Percentiles rank a stretch among this genome's conserved stretches.
Evolutionary conservation across 2,888 invertebrate species (phyloP).

Genomic region (Trissolcus japonicus): DNA sequence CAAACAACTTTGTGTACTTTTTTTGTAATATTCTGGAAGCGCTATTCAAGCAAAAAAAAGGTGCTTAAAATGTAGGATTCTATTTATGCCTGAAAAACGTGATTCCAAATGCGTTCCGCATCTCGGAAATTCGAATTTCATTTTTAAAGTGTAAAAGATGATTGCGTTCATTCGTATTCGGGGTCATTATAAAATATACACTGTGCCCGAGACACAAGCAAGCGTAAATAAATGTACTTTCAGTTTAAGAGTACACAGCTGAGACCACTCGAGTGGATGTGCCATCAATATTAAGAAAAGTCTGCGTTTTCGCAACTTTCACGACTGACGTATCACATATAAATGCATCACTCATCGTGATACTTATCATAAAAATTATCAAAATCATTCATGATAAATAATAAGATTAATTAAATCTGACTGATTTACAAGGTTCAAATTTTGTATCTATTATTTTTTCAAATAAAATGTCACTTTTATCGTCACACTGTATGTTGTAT

Average conservation of each 20-base stretch:
- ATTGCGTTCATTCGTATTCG: slow-evolving; percentile 17
- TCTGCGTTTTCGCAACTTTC: slow-evolving; percentile 30
- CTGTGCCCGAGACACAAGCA: slow-evolving; percentile 17
- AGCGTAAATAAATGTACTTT: slow-evolving; percentile 39
- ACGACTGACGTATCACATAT: slow-evolving; percentile 30
- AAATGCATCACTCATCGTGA: slow-evolving; percentile 11
- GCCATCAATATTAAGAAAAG: slow-evolving; percentile 40
- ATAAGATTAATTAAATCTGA: neutral
- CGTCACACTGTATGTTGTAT: too few relatives aligned
- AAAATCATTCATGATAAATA: too few relatives aligned
- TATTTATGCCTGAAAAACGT: too few relatives aligned
- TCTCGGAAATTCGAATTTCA: slow-evolving; percentile 24
- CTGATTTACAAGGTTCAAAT: neutral
- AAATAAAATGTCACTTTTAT: neutral
- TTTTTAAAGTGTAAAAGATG: neutral
- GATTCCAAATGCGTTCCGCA: too few relatives aligned
- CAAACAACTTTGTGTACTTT: too few relatives aligned
- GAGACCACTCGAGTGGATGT: slow-evolving; percentile 32
- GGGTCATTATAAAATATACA: slow-evolving; percentile 26
- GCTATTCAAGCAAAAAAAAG: too few relatives aligned
- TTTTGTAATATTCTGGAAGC: too few relatives aligned
- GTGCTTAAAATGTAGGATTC: too few relatives aligned
- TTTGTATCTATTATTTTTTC: neutral
- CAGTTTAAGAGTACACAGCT: slow-evolving; percentile 44
- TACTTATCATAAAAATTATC: too few relatives aligned